These are phyloP conservation scores for Planiliza haematocheilus DNA, from an alignment of 2,113 vertebrate genomes.

Conservation along the genomic window DNA sequence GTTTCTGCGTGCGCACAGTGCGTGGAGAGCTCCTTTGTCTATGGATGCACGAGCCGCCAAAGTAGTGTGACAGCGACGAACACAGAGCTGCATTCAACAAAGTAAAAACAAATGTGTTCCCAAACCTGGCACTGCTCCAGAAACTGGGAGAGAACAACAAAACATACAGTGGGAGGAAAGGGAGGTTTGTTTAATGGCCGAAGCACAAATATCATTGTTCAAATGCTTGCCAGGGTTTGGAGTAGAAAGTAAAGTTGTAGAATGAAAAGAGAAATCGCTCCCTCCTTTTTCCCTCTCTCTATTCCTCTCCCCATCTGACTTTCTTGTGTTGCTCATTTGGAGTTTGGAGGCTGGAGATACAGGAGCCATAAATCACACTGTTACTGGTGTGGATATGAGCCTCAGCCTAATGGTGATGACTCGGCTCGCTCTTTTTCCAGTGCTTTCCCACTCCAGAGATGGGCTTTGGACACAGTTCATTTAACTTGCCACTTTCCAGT, in stretches of 20 bases:
- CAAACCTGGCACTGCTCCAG: conserved; percentile 38
- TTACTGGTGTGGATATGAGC: conserved; percentile 76
- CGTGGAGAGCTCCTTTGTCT: conserved; percentile 55
- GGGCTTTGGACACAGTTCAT: conserved; percentile 83
- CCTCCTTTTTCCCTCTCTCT: conserved; percentile 35
- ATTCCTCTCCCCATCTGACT: conserved; percentile 48
- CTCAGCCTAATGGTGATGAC: conserved; percentile 80
- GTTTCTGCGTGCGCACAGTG: conserved; percentile 31
- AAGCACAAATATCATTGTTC: conserved; percentile 49
- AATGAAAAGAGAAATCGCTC: conserved; percentile 37
- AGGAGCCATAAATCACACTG: conserved; percentile 79
- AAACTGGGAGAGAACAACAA: conserved; percentile 34
- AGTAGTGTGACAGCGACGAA: conserved; percentile 50
- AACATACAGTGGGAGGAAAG: conserved; percentile 27
- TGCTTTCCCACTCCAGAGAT: conserved; percentile 77
- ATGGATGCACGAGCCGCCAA: conserved; percentile 37
- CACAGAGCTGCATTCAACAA: conserved; percentile 49
- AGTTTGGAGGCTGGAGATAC: conserved; percentile 71
- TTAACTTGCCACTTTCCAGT: conserved; percentile 74
- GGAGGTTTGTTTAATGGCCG: conserved; percentile 32
- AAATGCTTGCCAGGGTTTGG: conserved; percentile 41
- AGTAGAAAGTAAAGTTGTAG: conserved; percentile 61
- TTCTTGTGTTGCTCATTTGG: conserved; percentile 72
- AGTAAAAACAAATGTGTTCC: conserved; percentile 57
- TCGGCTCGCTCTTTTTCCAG: conserved; percentile 74